Evolutionary conservation across 1,140 invertebrate species (phyloP), one percentile per base, ranked within the genome.

Genomic region (Drosophila pruinosa): DNA sequence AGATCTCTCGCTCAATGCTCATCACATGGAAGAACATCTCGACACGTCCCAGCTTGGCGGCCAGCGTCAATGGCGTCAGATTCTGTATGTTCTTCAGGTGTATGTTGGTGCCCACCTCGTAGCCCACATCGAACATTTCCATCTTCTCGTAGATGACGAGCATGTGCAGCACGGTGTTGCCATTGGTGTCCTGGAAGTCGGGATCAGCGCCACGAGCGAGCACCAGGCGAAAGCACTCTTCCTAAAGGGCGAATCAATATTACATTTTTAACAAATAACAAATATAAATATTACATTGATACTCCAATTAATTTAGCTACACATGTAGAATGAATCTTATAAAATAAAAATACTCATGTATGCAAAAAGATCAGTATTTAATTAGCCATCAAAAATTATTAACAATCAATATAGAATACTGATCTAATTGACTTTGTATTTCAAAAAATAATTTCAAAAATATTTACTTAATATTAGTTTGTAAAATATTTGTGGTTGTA

Each of bases 161-260:
- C 95, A 99, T 97, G 89, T 99, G 99, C 3, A 99, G 92, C 1
- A 98, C 97, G 0, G 98, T 99, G 85, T 99, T 99, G 48, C 99
- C 99, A 92, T 99, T 99, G 0, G 97, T 97, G 88, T 99, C 99
- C 92, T 99, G 97, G 17, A 95, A 95, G 91, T 99, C 95, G 0
- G 98, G 97, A 93, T 99, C 95, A 0, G 98, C 98, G n/a, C 97
- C 97, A 91, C 97, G 95, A 0, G 98, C 97, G 34, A 99, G 91
- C 57, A 99, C 96, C 71, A 99, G 93, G 5, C 98, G 93, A 78
- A 98, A 99, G 91, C 98, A 99, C 91, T 99, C 98, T 90, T 99
- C 98, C 92, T 71, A 50, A 4, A 7, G 4, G 3, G 3, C 6
- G 41, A n/a, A 34, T 0, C 0, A 41, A 2, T 12, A 17, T n/a